Conservation (phyloP, 2,113 vertebrate genomes). For the Barnardius zonarius region DNA sequence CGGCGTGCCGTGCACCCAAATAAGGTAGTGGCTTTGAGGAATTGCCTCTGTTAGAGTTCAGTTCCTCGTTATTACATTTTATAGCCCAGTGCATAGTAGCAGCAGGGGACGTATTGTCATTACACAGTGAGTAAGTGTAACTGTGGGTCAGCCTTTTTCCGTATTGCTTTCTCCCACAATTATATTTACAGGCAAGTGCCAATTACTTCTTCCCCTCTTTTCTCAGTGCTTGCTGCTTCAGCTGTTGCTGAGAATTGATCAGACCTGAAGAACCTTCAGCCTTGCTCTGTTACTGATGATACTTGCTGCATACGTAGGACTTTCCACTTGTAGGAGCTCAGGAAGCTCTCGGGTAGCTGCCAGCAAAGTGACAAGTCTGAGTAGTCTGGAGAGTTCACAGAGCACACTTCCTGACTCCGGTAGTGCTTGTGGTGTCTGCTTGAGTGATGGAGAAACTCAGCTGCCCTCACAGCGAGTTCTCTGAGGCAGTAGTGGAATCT, state of each 20-base stretch:
- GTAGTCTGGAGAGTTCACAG: neutral
- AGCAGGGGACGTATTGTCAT: constrained; percentile 22
- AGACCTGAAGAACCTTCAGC: neutral
- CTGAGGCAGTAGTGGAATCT: accelerated
- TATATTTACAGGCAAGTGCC: constrained; percentile 50
- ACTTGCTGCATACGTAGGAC: neutral
- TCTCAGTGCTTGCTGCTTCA: neutral
- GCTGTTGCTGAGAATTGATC: constrained; percentile 19
- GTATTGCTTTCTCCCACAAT: constrained; percentile 35
- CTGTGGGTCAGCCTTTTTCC: constrained; percentile 29
- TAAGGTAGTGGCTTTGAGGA: constrained; percentile 80
- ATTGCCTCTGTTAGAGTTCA: neutral
- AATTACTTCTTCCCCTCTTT: constrained; percentile 35
- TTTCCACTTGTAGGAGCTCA: neutral
- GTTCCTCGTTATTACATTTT: constrained; percentile 3
- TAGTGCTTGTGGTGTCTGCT: neutral
- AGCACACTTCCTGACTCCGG: neutral
- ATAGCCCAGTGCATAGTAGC: constrained; percentile 38
- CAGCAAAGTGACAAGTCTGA: neutral
- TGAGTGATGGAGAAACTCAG: neutral
- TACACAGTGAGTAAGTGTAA: constrained; percentile 23
- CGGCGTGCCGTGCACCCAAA: constrained; percentile 96
- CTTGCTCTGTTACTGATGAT: neutral
- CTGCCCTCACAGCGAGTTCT: neutral
- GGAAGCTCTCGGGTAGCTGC: neutral